phyloP scores from a whole-genome alignment of 2,113 vertebrate species.

The Illadopsis cleaveri region DNA sequence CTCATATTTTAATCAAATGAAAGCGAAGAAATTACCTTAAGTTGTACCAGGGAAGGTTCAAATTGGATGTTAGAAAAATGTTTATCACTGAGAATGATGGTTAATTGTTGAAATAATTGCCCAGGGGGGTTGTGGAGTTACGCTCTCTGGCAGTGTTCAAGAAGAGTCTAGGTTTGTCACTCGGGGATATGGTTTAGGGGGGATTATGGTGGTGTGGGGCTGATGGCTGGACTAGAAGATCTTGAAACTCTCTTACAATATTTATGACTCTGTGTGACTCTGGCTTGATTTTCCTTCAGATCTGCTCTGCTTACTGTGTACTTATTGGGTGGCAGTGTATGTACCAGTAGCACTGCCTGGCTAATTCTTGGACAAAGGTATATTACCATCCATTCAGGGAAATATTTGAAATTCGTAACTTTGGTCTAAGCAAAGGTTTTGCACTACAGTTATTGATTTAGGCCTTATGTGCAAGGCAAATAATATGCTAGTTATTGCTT shows the following conservation, averaged over 20 bases:
- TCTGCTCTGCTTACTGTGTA: background rate
- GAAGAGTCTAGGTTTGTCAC: background rate
- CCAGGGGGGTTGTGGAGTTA: background rate
- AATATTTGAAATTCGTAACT: background rate
- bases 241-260: background rate
- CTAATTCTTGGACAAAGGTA: background rate
- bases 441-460: background rate
- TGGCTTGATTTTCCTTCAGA: background rate
- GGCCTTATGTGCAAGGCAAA: background rate
- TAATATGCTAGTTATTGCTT: background rate
- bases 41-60: background rate
- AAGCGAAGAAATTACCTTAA: background rate
- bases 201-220: background rate
- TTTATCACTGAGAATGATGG: background rate
- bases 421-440: background rate
- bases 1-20: background rate
- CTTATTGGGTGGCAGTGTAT: background rate
- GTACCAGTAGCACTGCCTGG: background rate
- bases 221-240: background rate
- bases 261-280: background rate
- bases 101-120: background rate
- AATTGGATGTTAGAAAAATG: background rate
- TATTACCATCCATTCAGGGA: background rate
- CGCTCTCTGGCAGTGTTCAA: background rate
- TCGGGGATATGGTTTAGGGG: fast-evolving